Percentiles rank a stretch among this genome's conserved stretches.
phyloP scores from a whole-genome alignment of 2,797 vertebrate genomes.

The Cryptoblepharus egeriae region DNA sequence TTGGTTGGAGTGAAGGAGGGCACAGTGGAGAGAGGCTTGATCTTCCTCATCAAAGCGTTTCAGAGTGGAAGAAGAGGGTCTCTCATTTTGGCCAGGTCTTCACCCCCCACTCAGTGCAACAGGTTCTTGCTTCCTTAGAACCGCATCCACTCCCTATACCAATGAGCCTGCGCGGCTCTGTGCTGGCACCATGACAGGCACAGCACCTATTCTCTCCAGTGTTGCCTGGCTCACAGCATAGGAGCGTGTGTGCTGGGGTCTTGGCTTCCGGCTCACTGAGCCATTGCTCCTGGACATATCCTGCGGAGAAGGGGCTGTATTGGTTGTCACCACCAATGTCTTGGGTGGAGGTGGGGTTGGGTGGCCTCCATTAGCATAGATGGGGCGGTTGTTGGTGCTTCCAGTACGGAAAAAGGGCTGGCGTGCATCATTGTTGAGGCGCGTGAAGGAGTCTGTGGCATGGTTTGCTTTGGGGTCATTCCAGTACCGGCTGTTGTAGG shows the following conservation, averaged over 20 bases:
- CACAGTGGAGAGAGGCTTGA: conserved; percentile 21
- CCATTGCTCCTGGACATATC: conserved; percentile 88
- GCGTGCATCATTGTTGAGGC: conserved; percentile 86
- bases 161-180: conserved; percentile 96
- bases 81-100: conserved; percentile 53
- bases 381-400: conserved; percentile 70
- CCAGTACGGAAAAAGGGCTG: conserved; percentile 86
- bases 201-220: conserved; percentile 92
- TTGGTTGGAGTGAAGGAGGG: conserved; percentile 12
- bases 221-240: conserved; percentile 93
- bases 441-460: conserved; percentile 87
- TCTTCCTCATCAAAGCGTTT: not conserved
- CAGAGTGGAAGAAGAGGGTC: conserved; percentile 48
- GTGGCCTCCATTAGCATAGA: conserved; percentile 90
- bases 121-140: conserved; percentile 32
- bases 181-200: conserved; percentile 96
- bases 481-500: conserved; percentile 97
- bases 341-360: conserved; percentile 87
- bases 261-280: conserved; percentile 85
- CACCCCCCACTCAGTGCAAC: not conserved
- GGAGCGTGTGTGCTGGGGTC: conserved; percentile 84
- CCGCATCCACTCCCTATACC: conserved; percentile 74
- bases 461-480: conserved; percentile 89
- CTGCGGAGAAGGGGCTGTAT: conserved; percentile 88
- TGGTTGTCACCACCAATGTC: conserved; percentile 95